Evolutionary conservation across 2,888 invertebrate genomes (phyloP), one percentile per base, ranked within the genome.

Genomic region (Conistra vaccinii): DNA sequence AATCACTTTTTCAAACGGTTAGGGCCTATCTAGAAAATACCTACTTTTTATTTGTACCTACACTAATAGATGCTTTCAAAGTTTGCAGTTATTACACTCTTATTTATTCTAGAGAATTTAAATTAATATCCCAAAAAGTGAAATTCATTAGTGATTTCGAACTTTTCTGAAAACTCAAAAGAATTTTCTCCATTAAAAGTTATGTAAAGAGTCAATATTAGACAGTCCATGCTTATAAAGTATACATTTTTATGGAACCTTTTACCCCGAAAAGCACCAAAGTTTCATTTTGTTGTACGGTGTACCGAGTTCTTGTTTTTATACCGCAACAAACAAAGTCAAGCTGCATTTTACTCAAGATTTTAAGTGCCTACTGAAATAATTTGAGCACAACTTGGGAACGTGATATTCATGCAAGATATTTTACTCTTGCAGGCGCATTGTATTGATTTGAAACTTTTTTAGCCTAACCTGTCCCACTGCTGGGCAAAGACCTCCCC

Each of bases 361-460:
- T 23, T 14, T 14, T 29, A 42, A 26, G 76, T 26, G 65, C 83
- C 79, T 80, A 48, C 12, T 14, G 0, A 83, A 69, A 60, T 78
- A 35, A 23, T 32, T 10, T 20, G 26, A 66, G 69, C 65, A 63
- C 26, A 53, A 45, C 29, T 23, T 53, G n/a, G 2, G 4, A 68
- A 29, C 7, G 45, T n/a, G 12, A 45, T 17, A 57, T 7, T 23
- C 2, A 2, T 20, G 10, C 0, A 12, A 48, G 0, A 32, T 39
- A 39, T 32, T 32, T 42, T n/a, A 29, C 12, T n/a, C 10, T 14
- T 32, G 6, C n/a, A 67, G 82, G 76, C n/a, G 35, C 6, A 35
- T 35, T 35, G 35, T 35, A 35, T 35, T 6, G 35, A 35, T 6
- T 35, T 35, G 6, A 35, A 32, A 7, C 10, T 12, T 32, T 75